Percentiles rank a stretch among this genome's conserved stretches.
Conservation (phyloP, 64 coral and sea anemone genomes). For the Stichodactyla helianthus region DNA sequence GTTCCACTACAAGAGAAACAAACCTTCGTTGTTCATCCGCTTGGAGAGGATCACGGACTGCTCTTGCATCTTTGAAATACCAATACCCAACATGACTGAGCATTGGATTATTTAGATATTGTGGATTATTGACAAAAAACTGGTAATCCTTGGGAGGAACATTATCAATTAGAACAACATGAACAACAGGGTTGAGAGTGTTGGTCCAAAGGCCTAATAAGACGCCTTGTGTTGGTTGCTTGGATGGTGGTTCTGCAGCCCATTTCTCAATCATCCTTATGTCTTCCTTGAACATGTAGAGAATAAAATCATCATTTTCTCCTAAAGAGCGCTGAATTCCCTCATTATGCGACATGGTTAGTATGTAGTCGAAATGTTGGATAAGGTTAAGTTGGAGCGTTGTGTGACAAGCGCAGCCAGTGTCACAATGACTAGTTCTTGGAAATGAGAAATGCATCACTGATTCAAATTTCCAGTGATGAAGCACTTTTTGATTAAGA, state of each 20-base stretch:
- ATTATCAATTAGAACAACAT: slow-evolving; percentile 37
- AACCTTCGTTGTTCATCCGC: slow-evolving; percentile 40
- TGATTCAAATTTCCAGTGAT: not conserved
- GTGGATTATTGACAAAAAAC: not conserved
- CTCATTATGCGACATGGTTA: not conserved
- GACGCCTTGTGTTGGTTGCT: slow-evolving; percentile 13
- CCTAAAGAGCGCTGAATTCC: not conserved
- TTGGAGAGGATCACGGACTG: not conserved
- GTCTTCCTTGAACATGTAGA: slow-evolving; percentile 40
- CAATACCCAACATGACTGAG: not conserved
- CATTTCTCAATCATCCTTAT: slow-evolving; percentile 15
- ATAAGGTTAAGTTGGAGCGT: not conserved
- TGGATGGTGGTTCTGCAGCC: slow-evolving; percentile 19
- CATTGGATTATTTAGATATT: not conserved
- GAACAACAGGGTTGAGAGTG: slow-evolving; percentile 24
- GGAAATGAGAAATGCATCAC: not conserved
- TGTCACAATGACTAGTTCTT: not conserved
- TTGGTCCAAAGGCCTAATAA: slow-evolving; percentile 6
- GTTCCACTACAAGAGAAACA: not conserved
- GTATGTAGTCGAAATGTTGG: not conserved
- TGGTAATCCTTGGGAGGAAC: not conserved
- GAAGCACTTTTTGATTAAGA: not conserved
- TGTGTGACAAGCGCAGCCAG: not conserved
- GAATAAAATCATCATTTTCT: not conserved
- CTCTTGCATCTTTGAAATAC: not conserved